Base-by-base conservation (phyloP, 2,888 invertebrate genomes). In the Eupithecia dodoneata region DNA sequence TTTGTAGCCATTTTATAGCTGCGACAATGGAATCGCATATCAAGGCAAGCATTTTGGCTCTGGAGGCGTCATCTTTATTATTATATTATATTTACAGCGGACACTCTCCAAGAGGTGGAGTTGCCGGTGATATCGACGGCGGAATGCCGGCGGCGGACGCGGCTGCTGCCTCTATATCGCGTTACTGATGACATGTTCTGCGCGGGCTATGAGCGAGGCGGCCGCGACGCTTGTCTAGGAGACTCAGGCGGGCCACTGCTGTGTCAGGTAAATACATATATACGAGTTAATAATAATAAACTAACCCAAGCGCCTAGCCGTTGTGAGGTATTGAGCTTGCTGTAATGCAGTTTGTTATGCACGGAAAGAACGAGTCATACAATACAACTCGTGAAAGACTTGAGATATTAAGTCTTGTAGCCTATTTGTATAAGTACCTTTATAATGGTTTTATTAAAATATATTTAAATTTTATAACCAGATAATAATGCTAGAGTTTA, bases 181-280 rank as follows among this genome's bases (percentile, higher is more conserved):
- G 96, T 97, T 76, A 97, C 97, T 0, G 97, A 97, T 76, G 97
- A 97, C 87, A 97, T 97, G 97, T 97, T 97, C 91, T 98, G 98
- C 87, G 97, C 97, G 72, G 98, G 97, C 41, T 96, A 96, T 85
- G 97, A 97, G 87, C 95, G 97, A 80, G 97, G 97, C 71, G 97
- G 97, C 0, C 94, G 97, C 65, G 98, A 98, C 89, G 97, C 97
- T 2, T 98, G 97, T 87, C 94, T 97, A 73, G 98, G 97, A 0
- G 97, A 97, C 92, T 97, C 97, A 0, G 97, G 97, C 6, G 97
- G 97, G 41, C 97, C 97, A 4, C 95, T 97, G 72, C 97, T 97
- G 96, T 97, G 97, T 87, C 96, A 97, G 89, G 97, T 97, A 91
- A 83, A 45, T 67, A 41, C 6, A 41, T 7, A 45, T 45, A 7